Conservation (phyloP, 2,113 vertebrate genomes). For the Cygnus buccinator region DNA sequence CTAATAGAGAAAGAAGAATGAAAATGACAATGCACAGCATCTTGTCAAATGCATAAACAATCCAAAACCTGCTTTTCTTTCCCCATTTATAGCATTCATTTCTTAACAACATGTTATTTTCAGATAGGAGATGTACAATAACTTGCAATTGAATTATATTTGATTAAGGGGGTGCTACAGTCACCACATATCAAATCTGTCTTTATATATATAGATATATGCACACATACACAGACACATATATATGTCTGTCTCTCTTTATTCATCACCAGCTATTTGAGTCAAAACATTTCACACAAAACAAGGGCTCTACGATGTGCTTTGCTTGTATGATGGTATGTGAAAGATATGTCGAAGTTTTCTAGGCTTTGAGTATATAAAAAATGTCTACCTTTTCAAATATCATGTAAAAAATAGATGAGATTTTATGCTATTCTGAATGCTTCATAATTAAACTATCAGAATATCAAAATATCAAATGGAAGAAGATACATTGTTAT, state of each 20-base stretch:
- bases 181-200: neutral
- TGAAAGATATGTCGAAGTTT: neutral
- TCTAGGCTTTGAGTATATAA: neutral
- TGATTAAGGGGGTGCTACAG: neutral
- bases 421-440: neutral
- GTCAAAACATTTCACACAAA: neutral
- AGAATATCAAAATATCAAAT: neutral
- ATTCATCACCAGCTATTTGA: neutral
- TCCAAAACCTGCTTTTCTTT: neutral
- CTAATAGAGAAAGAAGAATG: neutral
- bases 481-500: neutral
- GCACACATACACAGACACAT: neutral
- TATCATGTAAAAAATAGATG: neutral
- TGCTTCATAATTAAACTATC: neutral
- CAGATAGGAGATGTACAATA: neutral
- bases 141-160: neutral
- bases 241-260: neutral
- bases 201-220: neutral
- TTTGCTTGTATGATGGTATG: neutral
- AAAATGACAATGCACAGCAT: neutral
- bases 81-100: neutral
- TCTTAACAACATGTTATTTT: neutral
- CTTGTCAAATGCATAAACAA: neutral
- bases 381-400: neutral
- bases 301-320: neutral